A percentile compares a stretch with the other conserved stretches of the same genome.
phyloP scores from a whole-genome alignment of 2,888 invertebrate genomes.

The Perdita meconis region DNA sequence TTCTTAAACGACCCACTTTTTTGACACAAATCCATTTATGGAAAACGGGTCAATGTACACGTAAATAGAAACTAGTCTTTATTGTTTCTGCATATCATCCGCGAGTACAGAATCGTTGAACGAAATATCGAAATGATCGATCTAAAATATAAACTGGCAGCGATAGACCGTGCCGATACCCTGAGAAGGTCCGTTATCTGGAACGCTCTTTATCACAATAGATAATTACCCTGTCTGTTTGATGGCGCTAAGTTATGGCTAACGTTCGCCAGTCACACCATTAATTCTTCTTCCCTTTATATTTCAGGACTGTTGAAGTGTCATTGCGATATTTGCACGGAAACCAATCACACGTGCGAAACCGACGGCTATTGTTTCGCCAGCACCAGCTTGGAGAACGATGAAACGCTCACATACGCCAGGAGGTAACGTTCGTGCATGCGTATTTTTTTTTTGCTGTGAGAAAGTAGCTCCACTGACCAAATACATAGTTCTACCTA shows the following conservation, averaged over 20 bases:
- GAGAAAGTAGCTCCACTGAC: conserved; percentile 24
- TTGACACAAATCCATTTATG: neutral
- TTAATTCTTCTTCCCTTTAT: conserved; percentile 25
- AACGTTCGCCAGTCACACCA: neutral
- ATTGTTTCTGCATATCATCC: neutral
- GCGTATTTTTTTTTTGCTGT: conserved; percentile 26
- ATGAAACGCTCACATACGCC: conserved; percentile 86
- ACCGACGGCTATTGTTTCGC: conserved; percentile 96
- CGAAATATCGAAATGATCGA: neutral
- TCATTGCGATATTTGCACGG: conserved; percentile 92
- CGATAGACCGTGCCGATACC: neutral
- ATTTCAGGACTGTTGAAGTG: conserved; percentile 91
- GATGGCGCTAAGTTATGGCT: neutral
- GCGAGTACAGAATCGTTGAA: neutral
- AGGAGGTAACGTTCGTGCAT: conserved; percentile 88
- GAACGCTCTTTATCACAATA: neutral
- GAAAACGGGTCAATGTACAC: neutral
- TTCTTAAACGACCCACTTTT: neutral
- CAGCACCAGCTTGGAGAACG: conserved; percentile 88
- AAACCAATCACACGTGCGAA: conserved; percentile 92
- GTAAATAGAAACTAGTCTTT: neutral
- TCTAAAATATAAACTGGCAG: neutral
- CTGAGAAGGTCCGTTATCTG: neutral
- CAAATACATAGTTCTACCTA: conserved; percentile 6
- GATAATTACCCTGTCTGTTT: neutral